Evolutionary conservation across 2,113 vertebrate species (phyloP), one percentile per base, ranked within the genome.

Genomic region (Telmatochromis sp.): DNA sequence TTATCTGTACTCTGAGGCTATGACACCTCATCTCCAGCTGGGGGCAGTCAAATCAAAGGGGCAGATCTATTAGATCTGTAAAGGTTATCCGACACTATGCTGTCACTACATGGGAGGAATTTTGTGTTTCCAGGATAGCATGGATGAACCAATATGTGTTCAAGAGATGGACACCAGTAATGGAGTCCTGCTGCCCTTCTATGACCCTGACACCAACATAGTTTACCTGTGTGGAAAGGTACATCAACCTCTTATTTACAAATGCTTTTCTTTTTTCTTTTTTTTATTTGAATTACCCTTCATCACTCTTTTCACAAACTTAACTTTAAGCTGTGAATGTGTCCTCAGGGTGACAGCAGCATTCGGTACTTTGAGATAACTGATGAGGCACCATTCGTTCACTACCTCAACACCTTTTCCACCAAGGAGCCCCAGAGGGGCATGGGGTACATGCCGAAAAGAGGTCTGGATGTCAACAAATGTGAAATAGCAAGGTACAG

Each of bases 351-450:
- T 0, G 99, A 99, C 97, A 99, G 99, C 97, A 99, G 98, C 94
- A 99, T 99, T 89, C 98, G 98, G 90, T 99, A 99, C 93, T 99
- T 99, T 35, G 99, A 99, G 96, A 98, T 99, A 96, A 99, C 98
- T 0, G 98, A 99, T 0, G 99, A 99, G 89, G 97, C 98, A 1
- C 99, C 99, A 0, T 99, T 97, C 2, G 98, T 99, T 90, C 99
- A 99, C 97, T 99, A 98, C 97, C 98, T 99, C 97, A 99, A 97
- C 96, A 99, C 98, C 21, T 99, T 99, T 93, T 97, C 97, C 96
- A 99, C 98, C 96, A 99, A 99, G 92, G 98, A 99, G 95, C 98
- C 99, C 11, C 99, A 99, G 96, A 95, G 99, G 88, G 99, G 99
- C 12, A 99, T 99, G 99, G 99, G 99, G 1, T 99, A 97, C 96